Base-by-base conservation (phyloP, 2,113 vertebrate genomes). In the Pollachius pollachius region DNA sequence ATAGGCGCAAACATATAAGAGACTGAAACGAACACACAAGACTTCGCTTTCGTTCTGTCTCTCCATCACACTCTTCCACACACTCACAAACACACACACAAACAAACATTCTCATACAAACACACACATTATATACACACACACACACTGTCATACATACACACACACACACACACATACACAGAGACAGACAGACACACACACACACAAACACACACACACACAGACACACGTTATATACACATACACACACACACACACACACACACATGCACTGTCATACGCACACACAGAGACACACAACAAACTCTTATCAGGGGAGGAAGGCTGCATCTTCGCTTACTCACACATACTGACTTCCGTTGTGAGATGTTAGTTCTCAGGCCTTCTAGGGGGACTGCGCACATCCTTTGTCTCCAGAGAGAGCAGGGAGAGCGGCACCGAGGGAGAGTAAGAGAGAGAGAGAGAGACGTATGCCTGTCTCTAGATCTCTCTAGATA, bases 291-390 rank as follows among this genome's bases (percentile, higher is more conserved):
- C 41, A 52, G 58, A 54, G 41, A 62, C 60, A 70, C 37, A 62
- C 68, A 52, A 34, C 62, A 17, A 62, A 48, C 12, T 54, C 79
- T 89, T 89, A 89, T 91, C 89, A 84, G 84, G 79, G 79, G 85
- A 89, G 87, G 87, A 89, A 90, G 87, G 84, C 88, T 82, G 80
- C 25, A 34, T 81, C 83, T 84, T 87, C 84, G 85, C 83, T 82
- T 84, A 81, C 83, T 81, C 78, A 76, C 80, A 75, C 84, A 79
- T 84, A 82, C 82, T 84, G 85, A 89, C 88, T 89, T 89, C 89
- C 87, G 89, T 78, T 84, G 82, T 83, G 75, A 78, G 82, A 75
- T 48, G 76, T 73, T 84, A 81, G 83, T 88, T 84, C 85, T 88
- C 70, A 84, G 79, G 60, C 68, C 71, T 77, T 70, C 48, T 23